These are phyloP conservation scores for Lithophane leautieri DNA, from an alignment of 2,888 invertebrate genomes.

Conservation along the genomic window DNA sequence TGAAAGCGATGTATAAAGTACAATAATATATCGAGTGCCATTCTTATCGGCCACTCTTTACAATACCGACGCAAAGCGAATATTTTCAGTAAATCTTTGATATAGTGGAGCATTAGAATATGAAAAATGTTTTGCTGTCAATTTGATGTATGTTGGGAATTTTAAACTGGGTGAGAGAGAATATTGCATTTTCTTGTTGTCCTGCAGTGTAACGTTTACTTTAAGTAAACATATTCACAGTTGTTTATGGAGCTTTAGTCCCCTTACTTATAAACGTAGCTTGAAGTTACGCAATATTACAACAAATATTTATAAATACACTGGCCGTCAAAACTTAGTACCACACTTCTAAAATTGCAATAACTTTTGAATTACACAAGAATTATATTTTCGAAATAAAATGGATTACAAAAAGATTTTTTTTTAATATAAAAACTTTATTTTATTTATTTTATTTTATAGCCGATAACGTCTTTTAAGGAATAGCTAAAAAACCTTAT, in stretches of 20 bases:
- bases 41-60: conserved; percentile 21
- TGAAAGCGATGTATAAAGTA: conserved; percentile 9
- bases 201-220: neutral
- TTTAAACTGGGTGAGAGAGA: neutral
- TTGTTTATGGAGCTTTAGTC: neutral
- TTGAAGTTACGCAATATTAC: neutral
- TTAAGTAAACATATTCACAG: neutral
- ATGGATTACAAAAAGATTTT: no score
- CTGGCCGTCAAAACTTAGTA: no score
- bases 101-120: conserved; percentile 9
- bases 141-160: conserved; percentile 4
- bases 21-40: conserved; percentile 27
- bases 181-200: neutral
- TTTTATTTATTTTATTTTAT: no score
- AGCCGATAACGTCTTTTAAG: no score
- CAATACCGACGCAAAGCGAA: conserved; percentile 11
- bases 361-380: no score
- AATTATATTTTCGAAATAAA: no score
- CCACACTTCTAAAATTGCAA: no score
- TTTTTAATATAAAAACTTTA: no score
- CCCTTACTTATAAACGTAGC: neutral
- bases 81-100: conserved; percentile 22
- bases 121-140: conserved; percentile 26
- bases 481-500: no score
- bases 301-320: neutral